These are phyloP conservation scores for Cynodonichthys magdalenae DNA, from an alignment of 2,797 vertebrate species.

Conservation along the genomic window DNA sequence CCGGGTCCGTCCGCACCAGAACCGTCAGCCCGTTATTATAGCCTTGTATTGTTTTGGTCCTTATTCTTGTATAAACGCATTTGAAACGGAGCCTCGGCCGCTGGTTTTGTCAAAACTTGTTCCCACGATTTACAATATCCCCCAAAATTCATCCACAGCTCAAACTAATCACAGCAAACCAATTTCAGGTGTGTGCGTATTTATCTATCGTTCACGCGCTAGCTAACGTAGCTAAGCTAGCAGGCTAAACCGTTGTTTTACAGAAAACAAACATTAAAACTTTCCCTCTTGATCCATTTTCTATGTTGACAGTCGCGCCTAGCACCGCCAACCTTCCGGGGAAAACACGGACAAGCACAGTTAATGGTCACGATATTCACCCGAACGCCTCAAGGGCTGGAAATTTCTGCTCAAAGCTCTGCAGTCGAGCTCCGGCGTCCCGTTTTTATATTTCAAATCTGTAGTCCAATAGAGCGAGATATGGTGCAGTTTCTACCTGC, in stretches of 20 bases:
- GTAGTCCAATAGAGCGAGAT: constrained; percentile 22
- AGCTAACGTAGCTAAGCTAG: constrained; percentile 56
- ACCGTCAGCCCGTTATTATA: constrained; percentile 48
- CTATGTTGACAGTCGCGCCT: constrained; percentile 76
- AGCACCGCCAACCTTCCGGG: constrained; percentile 72
- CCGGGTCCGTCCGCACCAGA: constrained; percentile 73
- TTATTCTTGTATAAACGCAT: neutral
- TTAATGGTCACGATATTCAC: constrained; percentile 21
- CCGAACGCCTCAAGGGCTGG: constrained; percentile 46
- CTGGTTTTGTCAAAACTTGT: constrained; percentile 61
- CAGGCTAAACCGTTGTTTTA: constrained; percentile 38
- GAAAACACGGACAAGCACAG: constrained; percentile 50
- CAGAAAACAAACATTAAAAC: constrained; percentile 69
- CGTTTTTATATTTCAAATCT: constrained; percentile 5
- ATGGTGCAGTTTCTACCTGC: constrained; percentile 42
- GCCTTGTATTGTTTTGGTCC: constrained; percentile 2
- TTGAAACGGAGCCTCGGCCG: neutral
- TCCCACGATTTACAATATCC: constrained; percentile 49
- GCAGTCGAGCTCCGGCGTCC: constrained; percentile 33
- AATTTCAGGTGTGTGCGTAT: constrained; percentile 61
- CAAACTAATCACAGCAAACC: constrained; percentile 8
- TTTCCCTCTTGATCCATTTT: constrained; percentile 72
- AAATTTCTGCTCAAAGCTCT: constrained; percentile 29
- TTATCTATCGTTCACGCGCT: constrained; percentile 4
- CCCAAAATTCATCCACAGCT: constrained; percentile 14